A percentile compares a stretch with the other conserved stretches of the same genome.
These are phyloP conservation scores for Acronicta leporina DNA, from an alignment of 2,888 invertebrate genomes.

Conservation along the genomic window DNA sequence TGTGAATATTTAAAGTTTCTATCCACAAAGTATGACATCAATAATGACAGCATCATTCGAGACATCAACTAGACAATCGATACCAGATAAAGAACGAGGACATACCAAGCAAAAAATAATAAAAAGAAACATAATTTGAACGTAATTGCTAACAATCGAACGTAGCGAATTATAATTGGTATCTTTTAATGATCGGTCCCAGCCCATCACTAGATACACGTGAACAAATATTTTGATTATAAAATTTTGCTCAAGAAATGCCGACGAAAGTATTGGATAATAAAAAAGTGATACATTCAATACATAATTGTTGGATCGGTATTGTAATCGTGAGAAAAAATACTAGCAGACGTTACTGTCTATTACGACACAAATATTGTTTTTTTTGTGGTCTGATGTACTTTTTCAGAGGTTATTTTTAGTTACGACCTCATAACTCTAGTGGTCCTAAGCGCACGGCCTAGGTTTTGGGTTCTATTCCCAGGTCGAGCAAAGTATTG, in stretches of 20 bases:
- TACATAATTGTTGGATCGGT: conserved; percentile 17
- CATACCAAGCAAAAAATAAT: conserved; percentile 22
- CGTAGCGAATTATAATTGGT: conserved; percentile 43
- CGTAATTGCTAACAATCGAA: conserved; percentile 39
- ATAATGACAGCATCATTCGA: conserved; percentile 8
- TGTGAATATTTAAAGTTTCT: background rate
- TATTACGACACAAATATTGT: no score
- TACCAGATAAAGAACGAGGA: conserved; percentile 22
- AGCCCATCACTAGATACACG: conserved; percentile 11
- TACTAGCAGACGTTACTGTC: no score
- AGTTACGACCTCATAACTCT: no score
- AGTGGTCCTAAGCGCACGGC: no score
- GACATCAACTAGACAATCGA: conserved; percentile 10
- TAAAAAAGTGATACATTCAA: background rate
- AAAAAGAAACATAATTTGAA: conserved; percentile 32
- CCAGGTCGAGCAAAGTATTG: no score
- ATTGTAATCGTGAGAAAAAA: conserved; percentile 25
- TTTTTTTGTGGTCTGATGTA: no score
- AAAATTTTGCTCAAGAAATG: conserved; percentile 26
- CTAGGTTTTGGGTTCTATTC: no score
- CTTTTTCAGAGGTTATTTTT: no score
- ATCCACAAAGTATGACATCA: conserved; percentile 9
- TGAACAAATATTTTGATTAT: conserved; percentile 27
- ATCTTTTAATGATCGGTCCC: conserved; percentile 37
- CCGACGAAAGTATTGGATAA: conserved; percentile 21